These are phyloP conservation scores for Leiothrix lutea DNA, from an alignment of 2,113 vertebrate species.

Conservation along the genomic window DNA sequence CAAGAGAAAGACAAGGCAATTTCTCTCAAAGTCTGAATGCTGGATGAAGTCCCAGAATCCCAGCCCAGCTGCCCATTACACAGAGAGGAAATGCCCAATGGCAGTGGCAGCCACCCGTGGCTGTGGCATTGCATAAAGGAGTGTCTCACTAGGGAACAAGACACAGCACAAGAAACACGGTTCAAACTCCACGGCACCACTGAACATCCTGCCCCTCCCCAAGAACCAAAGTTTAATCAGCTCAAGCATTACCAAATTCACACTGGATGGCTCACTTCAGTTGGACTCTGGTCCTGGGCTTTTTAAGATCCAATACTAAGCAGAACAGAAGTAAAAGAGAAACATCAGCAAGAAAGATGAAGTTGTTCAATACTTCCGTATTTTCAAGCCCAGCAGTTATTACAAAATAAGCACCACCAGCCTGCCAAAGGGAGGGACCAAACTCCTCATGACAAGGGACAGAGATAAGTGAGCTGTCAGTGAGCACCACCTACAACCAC, in stretches of 20 bases:
- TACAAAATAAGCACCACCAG: neutral
- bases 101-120: neutral
- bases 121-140: neutral
- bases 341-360: neutral
- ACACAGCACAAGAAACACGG: neutral
- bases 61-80: neutral
- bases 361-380: neutral
- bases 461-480: neutral
- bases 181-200: neutral
- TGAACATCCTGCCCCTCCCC: neutral
- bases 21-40: neutral
- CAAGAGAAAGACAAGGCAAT: neutral
- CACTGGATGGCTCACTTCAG: neutral
- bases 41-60: slow-evolving; percentile 23
- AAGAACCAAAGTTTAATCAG: slow-evolving; percentile 46
- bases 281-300: neutral
- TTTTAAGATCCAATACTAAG: neutral
- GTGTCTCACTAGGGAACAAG: neutral
- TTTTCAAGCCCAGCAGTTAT: neutral
- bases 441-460: neutral
- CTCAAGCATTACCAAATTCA: slow-evolving; percentile 15
- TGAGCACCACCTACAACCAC: neutral
- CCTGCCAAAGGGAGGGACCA: neutral
- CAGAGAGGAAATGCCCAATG: neutral
- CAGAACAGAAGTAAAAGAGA: neutral